These are phyloP conservation scores for Unio pictorum DNA, from an alignment of 2,888 invertebrate species.

Conservation along the genomic window DNA sequence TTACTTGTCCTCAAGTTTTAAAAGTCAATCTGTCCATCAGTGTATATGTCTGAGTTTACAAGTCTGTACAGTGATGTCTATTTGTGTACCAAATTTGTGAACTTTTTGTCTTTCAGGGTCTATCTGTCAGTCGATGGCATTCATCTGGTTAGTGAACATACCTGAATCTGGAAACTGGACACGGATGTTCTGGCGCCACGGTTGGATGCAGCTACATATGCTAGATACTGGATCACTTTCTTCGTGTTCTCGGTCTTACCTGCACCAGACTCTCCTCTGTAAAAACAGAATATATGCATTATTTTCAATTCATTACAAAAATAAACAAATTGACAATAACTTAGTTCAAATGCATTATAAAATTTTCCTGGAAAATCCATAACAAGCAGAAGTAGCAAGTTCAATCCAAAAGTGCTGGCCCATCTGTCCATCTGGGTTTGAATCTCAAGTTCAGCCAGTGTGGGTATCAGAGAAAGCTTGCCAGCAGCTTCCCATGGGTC, in stretches of 20 bases:
- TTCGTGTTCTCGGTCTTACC: constrained; percentile 99
- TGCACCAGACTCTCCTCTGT: constrained; percentile 96
- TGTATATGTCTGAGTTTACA: no score
- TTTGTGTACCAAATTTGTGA: background rate
- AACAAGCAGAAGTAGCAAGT: background rate
- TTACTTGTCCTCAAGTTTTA: no score
- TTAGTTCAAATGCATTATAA: background rate
- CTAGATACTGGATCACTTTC: constrained; percentile 99
- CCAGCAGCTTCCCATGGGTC: no score
- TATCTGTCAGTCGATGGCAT: background rate
- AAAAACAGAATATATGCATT: constrained; percentile 16
- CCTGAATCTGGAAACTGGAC: constrained; percentile 44
- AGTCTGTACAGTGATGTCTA: background rate
- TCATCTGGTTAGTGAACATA: constrained; percentile 23
- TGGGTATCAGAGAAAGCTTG: no score
- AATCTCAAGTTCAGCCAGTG: no score
- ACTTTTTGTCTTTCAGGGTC: background rate
- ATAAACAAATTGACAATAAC: background rate
- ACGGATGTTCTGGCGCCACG: constrained; percentile 57
- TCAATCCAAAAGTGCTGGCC: no score
- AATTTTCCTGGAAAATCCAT: background rate
- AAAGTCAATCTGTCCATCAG: no score
- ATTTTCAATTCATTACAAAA: background rate
- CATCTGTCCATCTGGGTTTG: no score
- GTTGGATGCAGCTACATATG: constrained; percentile 95